Base-by-base conservation (phyloP, 2,888 invertebrate genomes). In the Phlogophora meticulosa region DNA sequence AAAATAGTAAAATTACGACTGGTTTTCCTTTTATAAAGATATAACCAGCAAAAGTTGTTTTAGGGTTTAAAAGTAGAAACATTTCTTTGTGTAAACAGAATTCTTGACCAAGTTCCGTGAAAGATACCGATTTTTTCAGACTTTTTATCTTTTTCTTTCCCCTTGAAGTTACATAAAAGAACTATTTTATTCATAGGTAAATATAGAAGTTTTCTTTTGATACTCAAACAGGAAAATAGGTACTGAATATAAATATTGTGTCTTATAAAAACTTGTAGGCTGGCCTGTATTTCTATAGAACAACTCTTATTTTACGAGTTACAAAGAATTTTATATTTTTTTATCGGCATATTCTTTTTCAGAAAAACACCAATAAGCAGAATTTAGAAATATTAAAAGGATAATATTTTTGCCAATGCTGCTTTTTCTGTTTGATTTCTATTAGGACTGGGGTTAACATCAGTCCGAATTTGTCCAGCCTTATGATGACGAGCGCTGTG, bases 161-260 rank as follows among this genome's bases (percentile, higher is more conserved):
- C 53, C 49, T 55, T 48, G 15, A 72, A 76, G 24, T 66, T 79
- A 59, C n/a, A 11, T 45, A 51, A 65, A 64, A 49, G 51, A 67
- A 74, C 66, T 70, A 60, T 68, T 77, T 74, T 62, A 65, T 73
- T 67, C 62, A 53, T 67, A 53, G 36, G 51, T 46, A 72, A 68
- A 72, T 72, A 72, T 64, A 72, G 40, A 73, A 67, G 52, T 69
- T 76, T 65, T 34, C 57, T 60, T 78, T 80, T 78, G 75, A 82
- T 75, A 71, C 72, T 68, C 38, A 56, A 67, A 69, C 56, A 69
- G 53, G 40, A 73, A 79, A 74, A 80, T 74, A 77, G 64, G 65
- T 74, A 68, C 65, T 43, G 72, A 80, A 72, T 77, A 80, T 66
- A 72, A 73, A 80, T 63, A 40, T 70, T 53, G 53, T 61, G 71